phyloP scores from a whole-genome alignment of 1,140 invertebrate species.

The Odontomachus brunneus region DNA sequence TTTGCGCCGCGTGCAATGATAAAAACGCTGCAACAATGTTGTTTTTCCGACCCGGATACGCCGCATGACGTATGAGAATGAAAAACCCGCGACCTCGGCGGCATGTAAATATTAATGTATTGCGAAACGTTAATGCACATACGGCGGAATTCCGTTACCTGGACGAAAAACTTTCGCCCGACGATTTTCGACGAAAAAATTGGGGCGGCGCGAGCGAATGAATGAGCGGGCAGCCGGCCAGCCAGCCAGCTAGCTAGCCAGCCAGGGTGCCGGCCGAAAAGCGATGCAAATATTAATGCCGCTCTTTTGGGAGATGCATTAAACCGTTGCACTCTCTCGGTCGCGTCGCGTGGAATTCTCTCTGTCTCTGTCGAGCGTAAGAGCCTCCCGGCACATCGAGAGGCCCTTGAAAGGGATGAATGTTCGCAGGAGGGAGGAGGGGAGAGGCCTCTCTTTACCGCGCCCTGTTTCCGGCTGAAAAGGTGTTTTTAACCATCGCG shows the following conservation, averaged over 20 bases:
- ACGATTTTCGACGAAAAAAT: neutral
- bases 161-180: neutral
- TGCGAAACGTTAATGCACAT: neutral
- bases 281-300: slow-evolving; percentile 28
- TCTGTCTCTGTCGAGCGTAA: neutral
- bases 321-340: neutral
- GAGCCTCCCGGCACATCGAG: neutral
- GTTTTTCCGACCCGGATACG: neutral
- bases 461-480: slow-evolving; percentile 20
- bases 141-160: neutral
- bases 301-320: neutral
- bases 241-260: no score
- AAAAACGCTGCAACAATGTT: neutral
- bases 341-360: neutral
- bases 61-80: neutral
- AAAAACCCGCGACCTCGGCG: neutral
- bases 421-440: neutral
- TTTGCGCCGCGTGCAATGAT: neutral
- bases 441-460: neutral
- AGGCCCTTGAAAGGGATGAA: slow-evolving; percentile 25
- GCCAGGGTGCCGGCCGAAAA: neutral
- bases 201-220: neutral
- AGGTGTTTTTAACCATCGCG: slow-evolving; percentile 33
- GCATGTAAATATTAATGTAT: slow-evolving; percentile 1
- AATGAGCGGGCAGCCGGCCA: no score